Percentiles rank a stretch among this genome's conserved stretches.
These are phyloP conservation scores for Typhlichthys subterraneus DNA, from an alignment of 2,797 vertebrate genomes.

Conservation along the genomic window DNA sequence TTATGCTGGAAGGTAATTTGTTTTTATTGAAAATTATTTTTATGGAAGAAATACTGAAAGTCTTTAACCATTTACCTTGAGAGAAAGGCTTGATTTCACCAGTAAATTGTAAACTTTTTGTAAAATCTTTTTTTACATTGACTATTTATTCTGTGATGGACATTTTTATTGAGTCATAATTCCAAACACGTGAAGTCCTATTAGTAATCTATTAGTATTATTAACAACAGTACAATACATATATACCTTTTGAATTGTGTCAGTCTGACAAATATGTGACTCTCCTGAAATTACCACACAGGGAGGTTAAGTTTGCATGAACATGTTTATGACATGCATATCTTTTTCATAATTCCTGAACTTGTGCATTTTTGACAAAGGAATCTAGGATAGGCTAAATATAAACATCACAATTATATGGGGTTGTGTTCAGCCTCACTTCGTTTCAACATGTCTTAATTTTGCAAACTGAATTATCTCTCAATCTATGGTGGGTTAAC, in stretches of 20 bases:
- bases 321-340: too few relatives aligned
- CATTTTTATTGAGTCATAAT: not conserved
- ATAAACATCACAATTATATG: too few relatives aligned
- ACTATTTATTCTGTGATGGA: slow-evolving; percentile 60
- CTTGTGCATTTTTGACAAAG: too few relatives aligned
- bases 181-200: too few relatives aligned
- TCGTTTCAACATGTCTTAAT: not conserved
- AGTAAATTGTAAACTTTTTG: slow-evolving; percentile 55
- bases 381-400: too few relatives aligned
- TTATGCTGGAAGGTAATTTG: slow-evolving; percentile 3
- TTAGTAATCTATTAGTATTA: too few relatives aligned
- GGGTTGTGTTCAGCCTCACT: not conserved
- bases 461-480: not conserved
- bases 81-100: slow-evolving; percentile 24
- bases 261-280: too few relatives aligned
- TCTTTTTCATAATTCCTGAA: too few relatives aligned
- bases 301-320: too few relatives aligned
- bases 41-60: slow-evolving; percentile 3
- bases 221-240: too few relatives aligned
- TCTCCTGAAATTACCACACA: too few relatives aligned
- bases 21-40: slow-evolving; percentile 5
- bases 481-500: not conserved
- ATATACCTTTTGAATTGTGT: too few relatives aligned
- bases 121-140: slow-evolving; percentile 45
- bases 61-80: slow-evolving; percentile 22